Base-by-base conservation (phyloP, 2,113 vertebrate genomes). In the Ciconia stormi region DNA sequence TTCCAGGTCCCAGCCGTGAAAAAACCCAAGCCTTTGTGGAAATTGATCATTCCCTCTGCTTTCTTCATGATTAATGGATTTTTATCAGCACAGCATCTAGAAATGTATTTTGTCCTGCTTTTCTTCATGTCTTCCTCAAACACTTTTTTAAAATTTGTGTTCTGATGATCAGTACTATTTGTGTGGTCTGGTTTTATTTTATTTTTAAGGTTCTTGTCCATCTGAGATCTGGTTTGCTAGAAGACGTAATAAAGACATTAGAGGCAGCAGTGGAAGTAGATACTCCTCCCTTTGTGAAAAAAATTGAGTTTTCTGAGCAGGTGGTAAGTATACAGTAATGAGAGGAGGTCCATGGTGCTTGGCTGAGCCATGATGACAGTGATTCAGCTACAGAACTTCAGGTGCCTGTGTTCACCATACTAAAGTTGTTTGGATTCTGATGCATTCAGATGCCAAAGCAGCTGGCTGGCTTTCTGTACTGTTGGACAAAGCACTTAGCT, bases 281-380 rank as follows among this genome's bases (percentile, higher is more conserved):
- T 89, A 73, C 91, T 55, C 97, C 98, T 34, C 78, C 30, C 13
- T 99, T 99, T 97, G 98, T 99, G 91, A 99, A 98, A 97, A 99
- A 97, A 96, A 69, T 79, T 0, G 92, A 98, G 30, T 99, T 99
- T 96, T 98, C 98, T 56, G 97, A 99, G 90, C 98, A 99, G 84
- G 98, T 99, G 98, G 99, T 99, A 76, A 98, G 99, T 98, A 47
- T 27, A 23, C 5, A 34, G 9, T 44, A 38, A 7, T 65, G 63
- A 71, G 21, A 46, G 25, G 14, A 74, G 23, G 34, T 49, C 34
- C 8, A 4, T 1, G 2, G 6, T 70, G 17, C 36, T 46, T 52
- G 23, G 3, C 38, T 79, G 27, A 74, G 26, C 21, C 7, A 2
- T 18, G 22, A 4, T n/a, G 29, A 2, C 3, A 3, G 7, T 62